Conservation (phyloP, 35 echinoderm and acorn worm species). For the Heliocidaris tuberculata region DNA sequence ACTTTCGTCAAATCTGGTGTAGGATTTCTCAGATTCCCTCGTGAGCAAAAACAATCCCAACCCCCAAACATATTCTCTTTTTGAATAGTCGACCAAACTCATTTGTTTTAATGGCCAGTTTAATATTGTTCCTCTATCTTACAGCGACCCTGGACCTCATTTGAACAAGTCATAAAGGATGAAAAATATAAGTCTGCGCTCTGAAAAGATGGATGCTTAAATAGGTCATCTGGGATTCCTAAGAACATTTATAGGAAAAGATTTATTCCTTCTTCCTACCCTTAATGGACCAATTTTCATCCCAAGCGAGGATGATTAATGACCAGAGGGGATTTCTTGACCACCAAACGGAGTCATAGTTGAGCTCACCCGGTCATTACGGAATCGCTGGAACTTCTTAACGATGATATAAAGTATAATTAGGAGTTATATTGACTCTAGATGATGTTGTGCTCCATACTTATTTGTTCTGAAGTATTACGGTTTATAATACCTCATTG, state of each 20-base stretch:
- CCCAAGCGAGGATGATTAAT: not conserved
- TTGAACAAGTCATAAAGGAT: not conserved
- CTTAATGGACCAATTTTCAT: not conserved
- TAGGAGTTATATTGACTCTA: no score
- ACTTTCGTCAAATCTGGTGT: no score
- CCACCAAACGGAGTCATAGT: not conserved
- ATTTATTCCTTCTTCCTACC: not conserved
- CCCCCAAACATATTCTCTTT: not conserved
- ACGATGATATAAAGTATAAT: not conserved
- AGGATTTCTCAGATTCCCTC: no score
- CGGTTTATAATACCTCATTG: no score
- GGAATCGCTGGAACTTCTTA: not conserved
- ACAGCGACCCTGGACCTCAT: not conserved
- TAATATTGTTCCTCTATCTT: not conserved
- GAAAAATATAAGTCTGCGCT: not conserved
- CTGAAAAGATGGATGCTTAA: not conserved
- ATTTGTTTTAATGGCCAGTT: not conserved
- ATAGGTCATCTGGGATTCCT: not conserved
- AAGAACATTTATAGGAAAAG: not conserved
- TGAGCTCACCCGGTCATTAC: not conserved
- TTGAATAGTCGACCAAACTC: not conserved
- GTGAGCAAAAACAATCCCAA: no score
- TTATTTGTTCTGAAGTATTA: no score
- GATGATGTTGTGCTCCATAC: no score
- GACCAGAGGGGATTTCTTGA: not conserved